phyloP scores from a whole-genome alignment of 2,113 vertebrate species.

The Lepidothrix coronata region DNA sequence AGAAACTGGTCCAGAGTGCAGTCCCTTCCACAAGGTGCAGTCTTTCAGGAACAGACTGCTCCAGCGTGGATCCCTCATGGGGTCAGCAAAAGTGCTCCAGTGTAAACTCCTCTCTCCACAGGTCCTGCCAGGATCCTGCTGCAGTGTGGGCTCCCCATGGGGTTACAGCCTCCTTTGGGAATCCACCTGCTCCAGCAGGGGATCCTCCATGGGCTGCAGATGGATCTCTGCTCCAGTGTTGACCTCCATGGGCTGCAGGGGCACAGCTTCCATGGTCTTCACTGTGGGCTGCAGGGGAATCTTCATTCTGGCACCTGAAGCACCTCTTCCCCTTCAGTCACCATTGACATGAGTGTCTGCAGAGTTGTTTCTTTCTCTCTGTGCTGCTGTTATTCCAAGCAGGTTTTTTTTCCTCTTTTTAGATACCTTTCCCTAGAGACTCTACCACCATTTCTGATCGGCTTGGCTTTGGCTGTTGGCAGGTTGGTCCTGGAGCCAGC shows the following conservation, averaged over 20 bases:
- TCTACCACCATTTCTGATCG: not conserved
- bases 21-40: not conserved
- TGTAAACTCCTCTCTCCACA: rapidly evolving
- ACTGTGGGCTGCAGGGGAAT: not conserved
- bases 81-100: not conserved
- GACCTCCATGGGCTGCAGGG: not conserved
- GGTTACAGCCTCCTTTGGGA: not conserved
- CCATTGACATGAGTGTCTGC: not conserved
- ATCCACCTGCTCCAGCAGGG: not conserved
- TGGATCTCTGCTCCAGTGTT: not conserved
- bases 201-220: not conserved
- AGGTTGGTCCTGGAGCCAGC: not conserved
- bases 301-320: not conserved
- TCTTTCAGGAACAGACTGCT: not conserved
- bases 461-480: not conserved
- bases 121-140: not conserved
- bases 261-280: not conserved
- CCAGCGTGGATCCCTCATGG: not conserved
- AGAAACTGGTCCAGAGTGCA: not conserved
- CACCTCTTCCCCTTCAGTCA: not conserved
- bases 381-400: not conserved
- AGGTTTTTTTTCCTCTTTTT: not conserved
- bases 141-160: not conserved
- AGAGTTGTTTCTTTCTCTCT: not conserved
- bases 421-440: not conserved